Percentiles rank a stretch among this genome's conserved stretches.
These are phyloP conservation scores for Tridacna gigas DNA, from an alignment of 2,888 invertebrate species.

Conservation along the genomic window DNA sequence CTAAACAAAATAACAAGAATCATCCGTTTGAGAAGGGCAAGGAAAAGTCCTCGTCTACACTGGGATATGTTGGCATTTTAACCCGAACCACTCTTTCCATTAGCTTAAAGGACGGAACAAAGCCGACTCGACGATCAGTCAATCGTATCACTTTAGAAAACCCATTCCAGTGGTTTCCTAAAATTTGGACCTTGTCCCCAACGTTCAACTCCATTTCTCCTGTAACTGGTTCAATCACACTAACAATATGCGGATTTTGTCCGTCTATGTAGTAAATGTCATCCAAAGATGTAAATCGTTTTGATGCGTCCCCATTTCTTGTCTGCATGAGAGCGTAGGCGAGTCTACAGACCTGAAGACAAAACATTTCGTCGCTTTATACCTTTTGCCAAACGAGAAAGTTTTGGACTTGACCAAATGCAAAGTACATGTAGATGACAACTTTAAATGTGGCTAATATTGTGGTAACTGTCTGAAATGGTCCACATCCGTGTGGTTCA, in stretches of 20 bases:
- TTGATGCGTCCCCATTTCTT: constrained; percentile 7
- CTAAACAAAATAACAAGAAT: no score
- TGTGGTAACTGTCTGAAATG: no score
- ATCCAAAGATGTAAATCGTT: neutral
- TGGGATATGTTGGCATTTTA: constrained; percentile 18
- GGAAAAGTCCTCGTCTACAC: neutral
- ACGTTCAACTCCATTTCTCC: neutral
- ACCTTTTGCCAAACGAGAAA: no score
- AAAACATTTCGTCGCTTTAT: neutral
- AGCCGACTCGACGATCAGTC: neutral
- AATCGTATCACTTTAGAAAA: neutral
- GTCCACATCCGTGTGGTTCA: no score
- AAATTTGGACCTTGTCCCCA: neutral
- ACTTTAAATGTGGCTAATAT: no score
- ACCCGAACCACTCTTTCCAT: neutral
- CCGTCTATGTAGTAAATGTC: constrained; percentile 8
- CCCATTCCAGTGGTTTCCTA: constrained; percentile 12
- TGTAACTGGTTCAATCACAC: neutral
- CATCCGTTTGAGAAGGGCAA: neutral
- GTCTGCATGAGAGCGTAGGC: constrained; percentile 15
- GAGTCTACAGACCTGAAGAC: neutral
- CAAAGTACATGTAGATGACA: no score
- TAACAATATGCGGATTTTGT: neutral
- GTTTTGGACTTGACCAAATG: no score
- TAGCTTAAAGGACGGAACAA: constrained; percentile 8